Conservation (phyloP, 2,888 invertebrate species). For the Sinopyrophorus schimmeli region DNA sequence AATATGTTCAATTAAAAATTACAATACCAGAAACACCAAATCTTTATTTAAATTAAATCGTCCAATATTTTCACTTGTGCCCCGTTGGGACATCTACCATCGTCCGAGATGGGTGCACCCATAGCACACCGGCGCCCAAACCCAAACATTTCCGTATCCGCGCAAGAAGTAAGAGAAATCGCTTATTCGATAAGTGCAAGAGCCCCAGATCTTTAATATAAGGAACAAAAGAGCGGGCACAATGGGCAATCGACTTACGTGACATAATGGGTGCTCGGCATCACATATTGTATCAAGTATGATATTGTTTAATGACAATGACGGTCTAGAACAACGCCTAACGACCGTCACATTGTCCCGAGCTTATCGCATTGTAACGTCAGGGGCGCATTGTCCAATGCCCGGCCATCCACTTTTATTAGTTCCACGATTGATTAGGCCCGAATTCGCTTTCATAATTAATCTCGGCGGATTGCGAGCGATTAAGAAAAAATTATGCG, state of each 20-base stretch:
- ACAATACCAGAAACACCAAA: too few relatives aligned
- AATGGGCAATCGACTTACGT: constrained; percentile 56
- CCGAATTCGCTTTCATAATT: constrained; percentile 50
- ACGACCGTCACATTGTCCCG: constrained; percentile 45
- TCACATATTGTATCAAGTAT: constrained; percentile 55
- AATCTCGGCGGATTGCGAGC: constrained; percentile 37
- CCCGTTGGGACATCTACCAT: too few relatives aligned
- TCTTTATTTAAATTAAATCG: too few relatives aligned
- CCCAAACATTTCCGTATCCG: constrained; percentile 16
- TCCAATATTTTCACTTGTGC: too few relatives aligned
- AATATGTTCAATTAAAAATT: too few relatives aligned
- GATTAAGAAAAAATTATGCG: background rate
- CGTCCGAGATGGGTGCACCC: too few relatives aligned
- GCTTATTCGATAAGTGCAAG: constrained; percentile 28
- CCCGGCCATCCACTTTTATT: constrained; percentile 45
- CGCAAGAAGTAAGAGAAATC: constrained; percentile 28
- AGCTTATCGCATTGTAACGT: constrained; percentile 45
- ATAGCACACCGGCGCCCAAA: background rate
- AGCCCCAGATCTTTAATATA: constrained; percentile 50
- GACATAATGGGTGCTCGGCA: constrained; percentile 52
- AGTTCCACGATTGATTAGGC: constrained; percentile 47
- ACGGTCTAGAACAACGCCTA: constrained; percentile 51
- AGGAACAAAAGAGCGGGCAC: constrained; percentile 52
- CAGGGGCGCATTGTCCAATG: constrained; percentile 41
- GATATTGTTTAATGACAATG: constrained; percentile 57